Evolutionary conservation across 2,888 invertebrate genomes (phyloP), one percentile per base, ranked within the genome.

Genomic region (Hydropsyche betteni): DNA sequence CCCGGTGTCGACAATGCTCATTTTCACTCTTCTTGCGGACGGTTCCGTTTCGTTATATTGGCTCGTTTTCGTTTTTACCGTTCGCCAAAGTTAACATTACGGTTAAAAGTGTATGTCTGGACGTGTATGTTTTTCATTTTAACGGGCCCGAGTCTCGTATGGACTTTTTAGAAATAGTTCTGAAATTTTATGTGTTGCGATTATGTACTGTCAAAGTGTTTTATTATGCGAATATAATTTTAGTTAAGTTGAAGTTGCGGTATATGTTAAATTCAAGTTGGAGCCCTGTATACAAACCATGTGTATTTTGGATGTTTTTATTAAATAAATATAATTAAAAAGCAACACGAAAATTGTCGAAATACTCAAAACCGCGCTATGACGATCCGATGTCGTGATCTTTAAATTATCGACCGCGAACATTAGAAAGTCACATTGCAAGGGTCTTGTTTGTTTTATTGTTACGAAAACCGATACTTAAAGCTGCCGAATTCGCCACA

Each of bases 21-120:
- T 24, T 58, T 58, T 58, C 58, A 58, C 58, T 58, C 58, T 58
- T 58, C 58, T 58, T 58, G 58, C 58, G 58, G 58, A 58, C 58
- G 24, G 58, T 58, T 58, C 58, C 58, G 58, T 58, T 58, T 58
- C 24, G 58, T 58, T 58, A 16, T 58, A 24, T 58, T 58, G 58
- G 8, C n/a, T n/a, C 16, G 16, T 58, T 58, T 58, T 58, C 58
- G 16, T 58, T 24, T 58, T 58, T 58, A 58, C 58, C 58, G 58
- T 58, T 58, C 58, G 58, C 58, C 58, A 58, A 58, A 58, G 58
- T 58, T 58, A 58, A 24, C 58, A 16, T 14, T 58, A 58, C 24
- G 8, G 58, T 58, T 58, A 58, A 58, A 58, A 58, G 16, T 58
- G 24, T 16, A 16, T 12, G 44, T 10, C 6, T 53, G 53, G 5